Conservation (phyloP, 2,888 invertebrate genomes). For the Actias luna region DNA sequence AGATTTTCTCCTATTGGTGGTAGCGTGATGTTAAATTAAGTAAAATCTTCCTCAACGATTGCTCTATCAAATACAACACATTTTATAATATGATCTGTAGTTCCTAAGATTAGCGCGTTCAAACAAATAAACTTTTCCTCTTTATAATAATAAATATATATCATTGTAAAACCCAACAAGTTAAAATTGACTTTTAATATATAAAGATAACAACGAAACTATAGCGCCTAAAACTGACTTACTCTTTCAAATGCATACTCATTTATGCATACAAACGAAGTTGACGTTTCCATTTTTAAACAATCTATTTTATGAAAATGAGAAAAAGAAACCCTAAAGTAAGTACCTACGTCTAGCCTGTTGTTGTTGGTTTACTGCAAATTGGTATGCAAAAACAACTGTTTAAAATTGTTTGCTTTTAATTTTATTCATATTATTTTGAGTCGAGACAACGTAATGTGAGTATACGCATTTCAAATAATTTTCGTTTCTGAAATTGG, state of each 20-base stretch:
- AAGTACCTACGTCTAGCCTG: slow-evolving; percentile 9
- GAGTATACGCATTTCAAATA: not conserved
- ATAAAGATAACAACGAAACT: too few relatives aligned
- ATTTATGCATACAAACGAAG: slow-evolving; percentile 10
- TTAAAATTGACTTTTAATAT: too few relatives aligned
- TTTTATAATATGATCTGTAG: too few relatives aligned
- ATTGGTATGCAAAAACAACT: not conserved
- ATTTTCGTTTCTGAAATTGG: not conserved
- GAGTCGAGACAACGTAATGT: not conserved
- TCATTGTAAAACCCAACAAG: too few relatives aligned
- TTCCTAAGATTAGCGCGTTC: too few relatives aligned
- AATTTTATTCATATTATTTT: not conserved
- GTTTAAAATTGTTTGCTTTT: not conserved
- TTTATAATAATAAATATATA: too few relatives aligned
- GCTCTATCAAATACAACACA: too few relatives aligned
- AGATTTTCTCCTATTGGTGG: too few relatives aligned
- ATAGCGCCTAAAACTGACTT: not conserved
- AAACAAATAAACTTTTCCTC: too few relatives aligned
- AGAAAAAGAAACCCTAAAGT: not conserved
- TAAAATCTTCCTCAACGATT: too few relatives aligned
- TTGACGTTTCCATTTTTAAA: slow-evolving; percentile 6
- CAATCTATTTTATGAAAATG: not conserved
- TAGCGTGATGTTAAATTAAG: too few relatives aligned
- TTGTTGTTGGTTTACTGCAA: not conserved
- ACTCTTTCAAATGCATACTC: not conserved